A percentile compares a stretch with the other conserved stretches of the same genome.
Evolutionary conservation across 2,797 vertebrate species (phyloP).

Genomic region (Acanthurus lineatus): DNA sequence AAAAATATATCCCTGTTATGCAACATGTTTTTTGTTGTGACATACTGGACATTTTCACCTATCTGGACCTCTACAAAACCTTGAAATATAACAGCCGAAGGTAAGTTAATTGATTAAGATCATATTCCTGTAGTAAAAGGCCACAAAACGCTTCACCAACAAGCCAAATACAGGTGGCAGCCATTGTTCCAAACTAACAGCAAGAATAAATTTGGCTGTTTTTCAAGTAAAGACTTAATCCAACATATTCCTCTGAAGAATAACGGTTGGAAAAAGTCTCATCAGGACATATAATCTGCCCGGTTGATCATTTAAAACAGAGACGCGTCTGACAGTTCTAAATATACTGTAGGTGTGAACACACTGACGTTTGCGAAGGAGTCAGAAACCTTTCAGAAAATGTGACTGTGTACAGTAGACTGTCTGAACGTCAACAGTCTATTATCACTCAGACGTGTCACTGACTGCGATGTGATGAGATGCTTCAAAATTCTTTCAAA

Average conservation of each 20-base stretch:
- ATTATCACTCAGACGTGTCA: conserved; percentile 25
- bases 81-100: neutral
- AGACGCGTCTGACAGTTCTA: neutral
- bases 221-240: neutral
- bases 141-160: neutral
- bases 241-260: no score
- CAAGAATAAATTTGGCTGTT: neutral
- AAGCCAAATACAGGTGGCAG: neutral
- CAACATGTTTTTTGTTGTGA: neutral
- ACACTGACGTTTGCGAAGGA: neutral
- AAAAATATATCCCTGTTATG: conserved; percentile 8
- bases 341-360: conserved; percentile 2
- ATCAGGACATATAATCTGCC: neutral
- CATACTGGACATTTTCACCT: neutral
- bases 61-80: no score
- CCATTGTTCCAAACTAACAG: neutral
- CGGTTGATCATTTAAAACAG: neutral
- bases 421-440: conserved; percentile 15
- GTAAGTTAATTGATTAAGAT: no score
- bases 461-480: neutral
- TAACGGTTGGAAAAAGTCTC: neutral
- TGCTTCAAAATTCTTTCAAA: neutral
- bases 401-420: neutral
- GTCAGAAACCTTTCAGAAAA: neutral
- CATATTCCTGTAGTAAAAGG: neutral